phyloP scores from a whole-genome alignment of 2,888 invertebrate species.

The Ophioninae sp. region DNA sequence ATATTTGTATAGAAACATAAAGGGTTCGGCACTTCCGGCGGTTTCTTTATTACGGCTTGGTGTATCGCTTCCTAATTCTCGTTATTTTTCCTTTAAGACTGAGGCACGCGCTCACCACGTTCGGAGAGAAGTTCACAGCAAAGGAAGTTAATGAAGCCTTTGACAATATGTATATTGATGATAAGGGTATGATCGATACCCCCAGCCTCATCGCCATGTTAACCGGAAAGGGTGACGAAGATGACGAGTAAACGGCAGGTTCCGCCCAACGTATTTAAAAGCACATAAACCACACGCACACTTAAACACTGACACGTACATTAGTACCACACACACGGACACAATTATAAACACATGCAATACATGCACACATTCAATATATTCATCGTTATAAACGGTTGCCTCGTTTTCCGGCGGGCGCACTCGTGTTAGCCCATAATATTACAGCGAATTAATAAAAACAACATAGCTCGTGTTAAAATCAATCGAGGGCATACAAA shows the following conservation, averaged over 20 bases:
- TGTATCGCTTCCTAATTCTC: no score
- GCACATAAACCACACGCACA: slow-evolving; percentile 21
- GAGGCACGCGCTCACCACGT: slow-evolving; percentile 95
- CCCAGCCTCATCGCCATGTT: slow-evolving; percentile 92
- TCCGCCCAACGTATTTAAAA: slow-evolving; percentile 59
- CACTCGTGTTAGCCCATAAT: slow-evolving; percentile 56
- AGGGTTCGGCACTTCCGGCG: no score
- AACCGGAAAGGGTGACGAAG: slow-evolving; percentile 93
- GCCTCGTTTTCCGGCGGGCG: slow-evolving; percentile 69
- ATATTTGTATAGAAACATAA: no score
- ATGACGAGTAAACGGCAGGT: slow-evolving; percentile 83
- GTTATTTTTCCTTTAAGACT: slow-evolving; percentile 82
- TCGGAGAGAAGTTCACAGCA: slow-evolving; percentile 95
- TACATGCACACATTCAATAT: slow-evolving; percentile 43
- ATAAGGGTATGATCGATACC: slow-evolving; percentile 94
- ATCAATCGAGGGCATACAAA: slow-evolving; percentile 7
- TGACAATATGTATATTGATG: slow-evolving; percentile 96
- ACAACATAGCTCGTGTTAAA: slow-evolving; percentile 7
- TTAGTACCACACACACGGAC: slow-evolving; percentile 15
- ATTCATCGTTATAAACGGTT: slow-evolving; percentile 69
- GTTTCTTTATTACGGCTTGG: no score
- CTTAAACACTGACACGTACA: slow-evolving; percentile 8
- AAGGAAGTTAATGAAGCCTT: slow-evolving; percentile 95
- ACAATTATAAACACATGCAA: slow-evolving; percentile 14
- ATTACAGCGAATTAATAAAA: slow-evolving; percentile 25